Evolutionary conservation across 2,888 invertebrate species (phyloP), one percentile per base, ranked within the genome.

Genomic region (Drosophila yooni): DNA sequence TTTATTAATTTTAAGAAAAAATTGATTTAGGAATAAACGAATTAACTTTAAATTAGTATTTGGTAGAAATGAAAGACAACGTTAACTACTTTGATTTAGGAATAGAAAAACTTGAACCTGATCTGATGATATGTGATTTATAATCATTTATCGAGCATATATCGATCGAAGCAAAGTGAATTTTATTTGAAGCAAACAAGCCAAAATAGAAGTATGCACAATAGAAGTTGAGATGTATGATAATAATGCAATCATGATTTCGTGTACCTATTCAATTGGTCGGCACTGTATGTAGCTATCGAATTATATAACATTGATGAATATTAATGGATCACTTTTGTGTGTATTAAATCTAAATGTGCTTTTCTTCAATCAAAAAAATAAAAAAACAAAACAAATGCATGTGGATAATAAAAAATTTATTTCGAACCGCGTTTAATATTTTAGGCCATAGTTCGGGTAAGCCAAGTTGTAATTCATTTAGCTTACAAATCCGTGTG

Each of bases 401-500:
- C 46, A 46, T 46, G 21, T 46, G 21, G 46, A 46, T 25, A 46
- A 46, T 46, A 46, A 15, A 15, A 3, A 25, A 25, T 46, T 15
- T 46, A 46, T 46, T 46, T 46, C 46, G 21, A 46, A 46, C 4
- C 15, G 25, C 15, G 21, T 46, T 50, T 7, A 34, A 36, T 25
- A n/a, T 27, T 29, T 56, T 25, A 25, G 25, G 25, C 2, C 25
- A 46, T 8, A 46, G 46, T 25, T 46, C 15, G 21, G 4, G 25
- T 8, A 8, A 25, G 25, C 46, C 25, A 25, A 54, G 10, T 18
- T 18, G 11, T 18, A 36, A 27, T 46, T 25, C 1, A 57, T 25
- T 33, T 18, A 4, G 27, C 15, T 11, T 66, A 58, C 0, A 64
- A 29, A 64, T 83, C 81, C 0, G 81, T 63, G 58, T 88, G 53